Evolutionary conservation across 2,888 invertebrate genomes (phyloP).

Genomic region (Idaea aversata): DNA sequence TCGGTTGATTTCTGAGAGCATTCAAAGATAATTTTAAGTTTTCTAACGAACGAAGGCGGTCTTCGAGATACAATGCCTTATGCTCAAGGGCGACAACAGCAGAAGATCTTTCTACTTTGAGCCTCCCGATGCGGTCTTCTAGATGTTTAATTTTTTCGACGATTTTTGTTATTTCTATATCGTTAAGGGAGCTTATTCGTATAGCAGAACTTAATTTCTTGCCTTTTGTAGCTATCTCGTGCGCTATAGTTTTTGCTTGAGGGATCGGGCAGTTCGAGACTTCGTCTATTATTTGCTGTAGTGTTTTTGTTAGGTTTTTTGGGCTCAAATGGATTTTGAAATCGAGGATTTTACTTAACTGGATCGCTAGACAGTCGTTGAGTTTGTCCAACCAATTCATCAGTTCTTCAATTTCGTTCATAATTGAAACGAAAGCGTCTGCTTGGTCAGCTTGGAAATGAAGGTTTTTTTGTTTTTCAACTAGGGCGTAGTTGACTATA

Average conservation of each 20-base stretch:
- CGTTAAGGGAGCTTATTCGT: conserved; percentile 18
- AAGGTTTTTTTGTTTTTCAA: conserved; percentile 37
- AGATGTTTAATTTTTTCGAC: conserved; percentile 36
- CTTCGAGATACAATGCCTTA: conserved; percentile 42
- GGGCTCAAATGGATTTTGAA: conserved; percentile 25
- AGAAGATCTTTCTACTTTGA: conserved; percentile 30
- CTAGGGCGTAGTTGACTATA: conserved; percentile 31
- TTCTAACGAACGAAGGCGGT: conserved; percentile 37
- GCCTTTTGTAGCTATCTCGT: conserved; percentile 18
- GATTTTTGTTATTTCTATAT: conserved; percentile 33
- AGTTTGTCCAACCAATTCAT: conserved; percentile 45
- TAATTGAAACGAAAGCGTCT: conserved; percentile 35
- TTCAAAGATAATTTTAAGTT: conserved; percentile 34
- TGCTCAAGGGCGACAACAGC: conserved; percentile 37
- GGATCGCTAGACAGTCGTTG: conserved; percentile 36
- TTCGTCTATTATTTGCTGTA: conserved; percentile 36
- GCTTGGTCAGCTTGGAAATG: conserved; percentile 31
- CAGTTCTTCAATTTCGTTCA: conserved; percentile 44
- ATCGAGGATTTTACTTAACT: conserved; percentile 32
- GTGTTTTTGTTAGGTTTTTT: conserved; percentile 31
- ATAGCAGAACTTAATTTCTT: conserved; percentile 10
- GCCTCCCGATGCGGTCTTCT: conserved; percentile 31
- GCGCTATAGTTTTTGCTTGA: conserved; percentile 20
- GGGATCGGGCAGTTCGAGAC: conserved; percentile 19
- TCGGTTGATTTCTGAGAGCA: conserved; percentile 24